Conservation (phyloP, 2,113 vertebrate genomes). For the Seriola dumerili region DNA sequence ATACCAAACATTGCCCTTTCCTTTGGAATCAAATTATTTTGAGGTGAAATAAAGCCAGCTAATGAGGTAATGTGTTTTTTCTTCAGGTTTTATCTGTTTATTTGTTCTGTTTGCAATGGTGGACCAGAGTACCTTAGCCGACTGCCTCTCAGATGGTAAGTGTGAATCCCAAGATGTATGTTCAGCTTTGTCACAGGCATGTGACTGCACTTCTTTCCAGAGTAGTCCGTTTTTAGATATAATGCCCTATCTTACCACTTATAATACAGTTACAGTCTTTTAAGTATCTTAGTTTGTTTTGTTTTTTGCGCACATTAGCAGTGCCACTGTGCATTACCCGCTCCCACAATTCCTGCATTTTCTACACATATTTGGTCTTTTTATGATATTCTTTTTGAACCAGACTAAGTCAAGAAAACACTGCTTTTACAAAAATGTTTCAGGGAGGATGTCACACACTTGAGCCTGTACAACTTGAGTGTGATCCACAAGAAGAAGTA, state of each 20-base stretch:
- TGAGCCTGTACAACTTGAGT: conserved; percentile 98
- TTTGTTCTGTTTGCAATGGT: conserved; percentile 98
- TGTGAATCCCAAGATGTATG: conserved; percentile 21
- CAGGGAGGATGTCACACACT: conserved; percentile 97
- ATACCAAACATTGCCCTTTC: neutral
- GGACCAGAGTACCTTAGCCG: conserved; percentile 99
- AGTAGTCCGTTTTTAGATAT: neutral
- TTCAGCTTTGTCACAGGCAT: neutral
- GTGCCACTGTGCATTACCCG: neutral
- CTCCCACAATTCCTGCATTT: neutral
- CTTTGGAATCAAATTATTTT: neutral
- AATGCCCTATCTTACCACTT: neutral
- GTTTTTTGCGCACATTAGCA: neutral
- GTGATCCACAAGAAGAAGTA: conserved; percentile 99
- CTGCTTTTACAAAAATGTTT: conserved; percentile 30
- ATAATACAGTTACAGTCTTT: neutral
- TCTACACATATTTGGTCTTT: neutral
- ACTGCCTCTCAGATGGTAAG: conserved; percentile 96
- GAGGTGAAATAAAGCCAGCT: neutral
- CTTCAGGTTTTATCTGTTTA: conserved; percentile 96
- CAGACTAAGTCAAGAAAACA: neutral
- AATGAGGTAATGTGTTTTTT: conserved; percentile 34
- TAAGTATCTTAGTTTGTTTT: neutral
- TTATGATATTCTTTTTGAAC: neutral
- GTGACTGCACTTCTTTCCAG: neutral